These are phyloP conservation scores for Pseudocheirus occidentalis DNA, from an alignment of 2,797 vertebrate species.

Conservation along the genomic window DNA sequence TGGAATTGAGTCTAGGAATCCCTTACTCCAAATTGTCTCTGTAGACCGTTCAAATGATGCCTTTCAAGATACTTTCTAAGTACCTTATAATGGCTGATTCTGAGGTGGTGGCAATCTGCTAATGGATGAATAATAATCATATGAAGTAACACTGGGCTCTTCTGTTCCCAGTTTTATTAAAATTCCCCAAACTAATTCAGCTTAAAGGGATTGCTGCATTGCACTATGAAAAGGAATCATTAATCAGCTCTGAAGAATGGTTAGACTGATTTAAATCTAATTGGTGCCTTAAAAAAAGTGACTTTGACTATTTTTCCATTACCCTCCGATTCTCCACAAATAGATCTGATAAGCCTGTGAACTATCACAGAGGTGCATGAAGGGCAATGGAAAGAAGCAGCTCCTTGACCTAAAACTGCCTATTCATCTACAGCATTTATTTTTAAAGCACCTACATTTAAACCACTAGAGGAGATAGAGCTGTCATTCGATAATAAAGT, in stretches of 20 bases:
- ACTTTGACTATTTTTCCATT: slow-evolving; percentile 17
- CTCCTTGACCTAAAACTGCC: neutral
- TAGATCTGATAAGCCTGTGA: slow-evolving; percentile 2
- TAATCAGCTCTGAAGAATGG: neutral
- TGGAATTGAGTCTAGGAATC: neutral
- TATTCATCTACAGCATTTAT: slow-evolving; percentile 28
- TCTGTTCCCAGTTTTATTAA: neutral
- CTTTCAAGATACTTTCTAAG: neutral
- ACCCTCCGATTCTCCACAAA: neutral
- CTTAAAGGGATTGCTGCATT: neutral
- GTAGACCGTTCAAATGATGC: neutral
- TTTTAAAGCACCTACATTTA: slow-evolving; percentile 15
- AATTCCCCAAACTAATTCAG: neutral
- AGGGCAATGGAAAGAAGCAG: slow-evolving; percentile 1
- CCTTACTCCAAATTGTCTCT: neutral
- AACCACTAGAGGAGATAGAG: neutral
- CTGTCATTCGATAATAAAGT: slow-evolving; percentile 10
- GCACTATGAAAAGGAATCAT: slow-evolving; percentile 8
- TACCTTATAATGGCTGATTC: neutral
- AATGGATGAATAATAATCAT: slow-evolving; percentile 3
- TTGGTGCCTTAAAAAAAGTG: neutral
- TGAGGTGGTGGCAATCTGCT: neutral
- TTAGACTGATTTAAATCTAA: slow-evolving; percentile 21
- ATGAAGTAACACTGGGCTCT: neutral
- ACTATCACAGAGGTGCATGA: neutral